A percentile compares a stretch with the other conserved stretches of the same genome.
Evolutionary conservation across 2,888 invertebrate species (phyloP).

Genomic region (Sphaeridia pumilis): DNA sequence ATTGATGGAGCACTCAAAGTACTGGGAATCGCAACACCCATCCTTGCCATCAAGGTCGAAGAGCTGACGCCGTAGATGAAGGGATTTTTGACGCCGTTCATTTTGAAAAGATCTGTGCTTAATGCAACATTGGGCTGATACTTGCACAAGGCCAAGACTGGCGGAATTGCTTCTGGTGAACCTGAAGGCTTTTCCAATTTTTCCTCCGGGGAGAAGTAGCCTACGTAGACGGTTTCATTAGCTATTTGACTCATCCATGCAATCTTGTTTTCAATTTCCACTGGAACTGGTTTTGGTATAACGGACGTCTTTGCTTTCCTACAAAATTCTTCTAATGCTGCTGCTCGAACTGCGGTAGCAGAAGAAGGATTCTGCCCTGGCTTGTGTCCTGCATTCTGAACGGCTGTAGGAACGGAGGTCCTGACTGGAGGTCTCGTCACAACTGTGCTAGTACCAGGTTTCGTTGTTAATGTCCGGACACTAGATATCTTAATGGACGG

Average conservation of each 20-base stretch:
- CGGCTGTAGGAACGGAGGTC: background rate
- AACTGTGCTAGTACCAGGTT: background rate
- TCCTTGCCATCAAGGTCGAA: no score
- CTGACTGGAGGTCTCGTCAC: no score
- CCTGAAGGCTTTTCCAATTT: background rate
- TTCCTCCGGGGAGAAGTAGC: background rate
- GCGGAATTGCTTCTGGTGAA: background rate
- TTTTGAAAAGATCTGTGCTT: background rate
- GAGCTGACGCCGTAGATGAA: no score
- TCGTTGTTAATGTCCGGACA: background rate
- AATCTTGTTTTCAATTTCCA: background rate
- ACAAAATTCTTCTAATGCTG: background rate
- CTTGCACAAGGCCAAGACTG: background rate
- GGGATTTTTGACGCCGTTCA: background rate
- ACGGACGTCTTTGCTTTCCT: background rate
- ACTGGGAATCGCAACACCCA: no score
- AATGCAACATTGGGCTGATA: background rate
- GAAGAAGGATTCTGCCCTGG: background rate
- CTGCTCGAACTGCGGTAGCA: background rate
- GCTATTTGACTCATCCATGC: background rate
- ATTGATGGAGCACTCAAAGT: no score
- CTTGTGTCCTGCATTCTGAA: background rate
- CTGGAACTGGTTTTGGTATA: background rate
- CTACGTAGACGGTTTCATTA: background rate
- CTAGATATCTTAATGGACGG: background rate